Evolutionary conservation across 53 echinoderm and acorn worm species (phyloP).

Genomic region (Antedon mediterranea): DNA sequence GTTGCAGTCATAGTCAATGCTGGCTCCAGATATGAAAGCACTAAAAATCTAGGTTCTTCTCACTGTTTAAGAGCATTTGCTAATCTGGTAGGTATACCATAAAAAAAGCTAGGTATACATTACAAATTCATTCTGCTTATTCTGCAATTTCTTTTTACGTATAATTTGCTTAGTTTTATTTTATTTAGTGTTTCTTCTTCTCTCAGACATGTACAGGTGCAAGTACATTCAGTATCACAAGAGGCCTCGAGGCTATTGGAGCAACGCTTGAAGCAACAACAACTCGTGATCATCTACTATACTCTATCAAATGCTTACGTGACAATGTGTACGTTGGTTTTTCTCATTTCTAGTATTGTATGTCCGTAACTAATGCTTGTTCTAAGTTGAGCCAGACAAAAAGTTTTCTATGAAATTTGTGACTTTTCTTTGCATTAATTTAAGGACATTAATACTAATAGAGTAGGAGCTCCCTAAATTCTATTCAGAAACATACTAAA

Average conservation of each 20-base stretch:
- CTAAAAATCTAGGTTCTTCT: constrained; percentile 57
- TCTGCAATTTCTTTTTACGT: not conserved
- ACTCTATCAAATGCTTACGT: constrained; percentile 60
- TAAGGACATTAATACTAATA: not conserved
- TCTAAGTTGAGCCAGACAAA: too few species aligned
- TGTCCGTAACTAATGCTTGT: too few species aligned
- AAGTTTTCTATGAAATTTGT: too few species aligned
- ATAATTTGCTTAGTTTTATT: not conserved
- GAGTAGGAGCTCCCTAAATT: not conserved
- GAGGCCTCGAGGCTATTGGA: constrained; percentile 64
- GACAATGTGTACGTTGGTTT: constrained; percentile 50
- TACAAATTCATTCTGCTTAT: not conserved
- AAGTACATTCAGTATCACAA: constrained; percentile 53
- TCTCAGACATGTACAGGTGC: constrained; percentile 64
- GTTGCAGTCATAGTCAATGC: constrained; percentile 76
- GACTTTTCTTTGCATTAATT: too few species aligned
- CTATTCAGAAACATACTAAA: not conserved
- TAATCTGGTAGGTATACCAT: constrained; percentile 50
- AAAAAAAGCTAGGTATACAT: not conserved
- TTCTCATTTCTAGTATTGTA: too few species aligned
- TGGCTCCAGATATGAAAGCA: constrained; percentile 60
- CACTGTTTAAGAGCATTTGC: constrained; percentile 81
- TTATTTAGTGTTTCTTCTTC: not conserved
- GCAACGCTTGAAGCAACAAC: constrained; percentile 66
- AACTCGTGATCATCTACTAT: constrained; percentile 70